Conservation (phyloP, 53 echinoderm and acorn worm genomes). For the Antedon mediterranea region DNA sequence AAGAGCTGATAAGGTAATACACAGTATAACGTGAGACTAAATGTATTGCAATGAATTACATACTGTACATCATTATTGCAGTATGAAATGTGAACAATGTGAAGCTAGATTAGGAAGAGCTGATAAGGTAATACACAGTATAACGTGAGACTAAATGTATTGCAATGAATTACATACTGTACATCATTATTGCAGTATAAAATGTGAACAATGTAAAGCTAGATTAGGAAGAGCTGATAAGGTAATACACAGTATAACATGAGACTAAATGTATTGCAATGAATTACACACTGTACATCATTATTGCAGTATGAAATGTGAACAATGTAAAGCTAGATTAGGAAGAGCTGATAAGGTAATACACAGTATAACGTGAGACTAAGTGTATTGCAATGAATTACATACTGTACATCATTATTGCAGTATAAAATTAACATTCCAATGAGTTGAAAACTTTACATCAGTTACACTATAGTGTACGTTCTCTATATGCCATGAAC, state of each 20-base stretch:
- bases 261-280: not conserved
- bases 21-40: not conserved
- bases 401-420: not conserved
- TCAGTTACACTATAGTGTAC: too few relatives aligned
- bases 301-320: conserved; percentile 50
- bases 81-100: conserved; percentile 74
- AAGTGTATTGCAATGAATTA: too few relatives aligned
- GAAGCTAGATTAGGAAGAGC: conserved; percentile 75
- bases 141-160: not conserved
- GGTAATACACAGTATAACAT: conserved; percentile 19
- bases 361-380: not conserved
- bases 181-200: conserved; percentile 14
- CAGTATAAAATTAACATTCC: conserved; percentile 74
- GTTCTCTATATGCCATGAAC: too few relatives aligned
- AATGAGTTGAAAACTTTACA: too few relatives aligned
- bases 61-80: not conserved
- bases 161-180: not conserved
- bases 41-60: not conserved
- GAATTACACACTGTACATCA: not conserved
- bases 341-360: conserved; percentile 89
- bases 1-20: conserved; percentile 93
- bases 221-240: conserved; percentile 85
- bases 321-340: conserved; percentile 74
- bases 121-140: conserved; percentile 68
- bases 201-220: conserved; percentile 75